Percentiles rank a stretch among this genome's conserved stretches.
Conservation (phyloP, 2,113 vertebrate genomes). For the Furnarius figulus region DNA sequence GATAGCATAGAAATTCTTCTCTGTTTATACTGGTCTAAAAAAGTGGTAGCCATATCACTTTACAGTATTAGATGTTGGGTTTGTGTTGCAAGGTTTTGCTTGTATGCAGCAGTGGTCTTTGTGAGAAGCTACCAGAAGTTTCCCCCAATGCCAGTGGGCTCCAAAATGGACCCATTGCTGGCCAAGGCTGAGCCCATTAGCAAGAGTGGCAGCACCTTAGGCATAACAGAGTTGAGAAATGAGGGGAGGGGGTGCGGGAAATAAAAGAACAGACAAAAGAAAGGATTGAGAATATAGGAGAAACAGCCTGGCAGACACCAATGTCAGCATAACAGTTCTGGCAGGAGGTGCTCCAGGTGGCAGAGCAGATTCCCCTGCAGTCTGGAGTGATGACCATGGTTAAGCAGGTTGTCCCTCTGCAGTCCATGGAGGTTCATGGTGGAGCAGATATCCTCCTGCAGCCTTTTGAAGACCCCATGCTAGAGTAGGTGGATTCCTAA, state of each 20-base stretch:
- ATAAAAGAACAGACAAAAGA: neutral
- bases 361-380: neutral
- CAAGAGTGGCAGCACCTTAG: neutral
- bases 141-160: neutral
- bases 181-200: neutral
- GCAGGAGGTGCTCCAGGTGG: neutral
- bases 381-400: neutral
- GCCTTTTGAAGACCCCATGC: fast-evolving
- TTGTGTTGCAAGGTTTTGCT: neutral
- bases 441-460: neutral
- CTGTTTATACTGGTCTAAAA: neutral
- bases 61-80: neutral
- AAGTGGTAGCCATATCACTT: neutral
- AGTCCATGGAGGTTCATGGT: neutral
- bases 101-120: neutral
- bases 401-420: neutral
- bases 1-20: neutral
- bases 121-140: neutral
- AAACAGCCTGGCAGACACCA: neutral
- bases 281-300: neutral
- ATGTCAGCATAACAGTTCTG: neutral
- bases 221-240: fast-evolving
- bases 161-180: neutral
- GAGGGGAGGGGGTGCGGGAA: too few species aligned
- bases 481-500: neutral